Base-by-base conservation (phyloP, 2,888 invertebrate genomes). In the Elegia similella region DNA sequence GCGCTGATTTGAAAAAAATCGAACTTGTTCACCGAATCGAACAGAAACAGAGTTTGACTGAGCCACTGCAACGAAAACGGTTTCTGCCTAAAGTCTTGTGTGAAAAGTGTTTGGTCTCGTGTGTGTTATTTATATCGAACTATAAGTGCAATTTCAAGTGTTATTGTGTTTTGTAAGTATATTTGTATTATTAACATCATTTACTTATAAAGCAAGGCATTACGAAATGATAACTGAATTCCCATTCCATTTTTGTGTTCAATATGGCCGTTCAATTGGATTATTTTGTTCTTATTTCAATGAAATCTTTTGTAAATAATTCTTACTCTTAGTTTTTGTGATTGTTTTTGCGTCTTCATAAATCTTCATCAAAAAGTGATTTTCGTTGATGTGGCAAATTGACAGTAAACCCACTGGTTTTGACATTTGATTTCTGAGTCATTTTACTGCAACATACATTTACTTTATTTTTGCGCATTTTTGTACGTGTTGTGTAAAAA, bases 11-110 rank as follows among this genome's bases (percentile, higher is more conserved):
- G 73, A 67, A 38, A 52, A 82, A 84, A 85, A 85, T 84, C 83
- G 84, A 84, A 78, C 78, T 76, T 70, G 73, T 69, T 52, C 34
- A 38, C 6, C 52, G 52, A 38, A 23, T 23, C 17, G 17, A 42
- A 17, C 42, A 42, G 38, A 42, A 42, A 42, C 75, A 73, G 68
- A 67, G 69, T 69, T 72, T 73, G 73, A 64, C 63, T 72, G 67
- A 73, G 72, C 75, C 71, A 75, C 80, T 85, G 80, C 82, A 80
- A 80, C 86, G 86, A 84, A 86, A 88, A 88, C 88, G 85, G 87
- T 88, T 90, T 88, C 87, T 89, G 87, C 81, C 85, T 90, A 73
- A 86, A 78, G 88, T 89, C 88, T 86, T 85, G 85, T 81, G 88
- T 83, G 81, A 75, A 84, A 83, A 86, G 88, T 83, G 84, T 81